Evolutionary conservation across 1,140 invertebrate genomes (phyloP).

Genomic region (Ectropis grisescens): DNA sequence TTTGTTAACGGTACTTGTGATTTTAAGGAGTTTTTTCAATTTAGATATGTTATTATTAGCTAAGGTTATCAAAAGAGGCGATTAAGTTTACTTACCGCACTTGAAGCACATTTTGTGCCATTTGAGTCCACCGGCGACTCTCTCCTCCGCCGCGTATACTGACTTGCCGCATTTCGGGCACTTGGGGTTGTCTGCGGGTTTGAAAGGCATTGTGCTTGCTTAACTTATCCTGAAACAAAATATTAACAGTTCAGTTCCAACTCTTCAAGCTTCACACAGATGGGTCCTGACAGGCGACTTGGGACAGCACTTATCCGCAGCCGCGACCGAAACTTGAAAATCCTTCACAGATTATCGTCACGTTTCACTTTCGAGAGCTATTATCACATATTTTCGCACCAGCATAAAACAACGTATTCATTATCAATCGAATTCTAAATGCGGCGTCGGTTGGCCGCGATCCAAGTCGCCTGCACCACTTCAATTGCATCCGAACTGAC

Average conservation of each 20-base stretch:
- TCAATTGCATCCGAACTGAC: constrained; percentile 42
- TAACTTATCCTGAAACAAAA: constrained; percentile 72
- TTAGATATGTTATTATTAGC: too few relatives aligned
- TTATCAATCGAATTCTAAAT: constrained; percentile 22
- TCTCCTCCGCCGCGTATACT: constrained; percentile 98
- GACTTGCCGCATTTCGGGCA: constrained; percentile 99
- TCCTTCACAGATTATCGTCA: too few relatives aligned
- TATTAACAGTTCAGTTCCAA: constrained; percentile 17
- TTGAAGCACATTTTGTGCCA: constrained; percentile 99
- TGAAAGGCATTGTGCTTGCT: constrained; percentile 94
- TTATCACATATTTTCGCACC: too few relatives aligned
- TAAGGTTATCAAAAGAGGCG: too few relatives aligned
- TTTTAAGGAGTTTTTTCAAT: too few relatives aligned
- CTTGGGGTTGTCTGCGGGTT: constrained; percentile 94
- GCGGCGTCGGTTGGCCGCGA: constrained; percentile 42
- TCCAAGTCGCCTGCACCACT: constrained; percentile 56
- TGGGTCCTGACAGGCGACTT: constrained; percentile 12
- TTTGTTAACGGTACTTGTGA: too few relatives aligned
- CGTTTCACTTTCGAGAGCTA: too few relatives aligned
- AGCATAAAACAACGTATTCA: not conserved
- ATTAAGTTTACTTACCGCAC: constrained; percentile 95
- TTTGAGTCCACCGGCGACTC: constrained; percentile 96
- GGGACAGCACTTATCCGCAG: not conserved
- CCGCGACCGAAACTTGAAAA: not conserved
- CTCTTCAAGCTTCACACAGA: not conserved